Evolutionary conservation across 2,797 vertebrate species (phyloP), one percentile per base, ranked within the genome.

Genomic region (Xenopus petersii): DNA sequence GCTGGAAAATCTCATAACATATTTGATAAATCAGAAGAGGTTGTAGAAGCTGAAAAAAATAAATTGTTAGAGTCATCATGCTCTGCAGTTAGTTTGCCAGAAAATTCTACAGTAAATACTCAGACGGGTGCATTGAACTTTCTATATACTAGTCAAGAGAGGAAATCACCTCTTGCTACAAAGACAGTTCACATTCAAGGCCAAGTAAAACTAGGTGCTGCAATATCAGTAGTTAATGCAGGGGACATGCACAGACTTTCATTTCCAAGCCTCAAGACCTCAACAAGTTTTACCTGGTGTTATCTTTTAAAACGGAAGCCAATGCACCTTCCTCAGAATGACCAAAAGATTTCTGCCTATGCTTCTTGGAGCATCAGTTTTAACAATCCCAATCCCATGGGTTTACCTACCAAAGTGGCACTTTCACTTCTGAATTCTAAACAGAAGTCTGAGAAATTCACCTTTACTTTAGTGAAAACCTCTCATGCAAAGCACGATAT

Each of bases 251-350:
- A 95, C 70, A 93, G 91, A 0, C 80, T 93, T 62, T 93, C 95
- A 3, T 98, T 98, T 80, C 95, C 96, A 58, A 98, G 96, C 84
- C 91, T 99, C 77, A 99, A 98, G 86, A 99, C 97, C 0, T 84
- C 95, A 30, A 99, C 98, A 0, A 97, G 91, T 62, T 97, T 96
- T 75, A 98, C 97, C 0, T 99, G 98, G 98, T 99, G 98, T 91
- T 99, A 95, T 55, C 85, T 99, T 56, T 90, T 94, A 86, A 96
- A 94, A 87, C 94, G 94, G 80, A 98, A 93, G 83, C 89, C 95
- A 0, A 81, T 97, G 26, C 96, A 96, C 51, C 77, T 94, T 75
- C 91, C 88, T 30, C 98, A 99, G 83, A 92, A 82, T 0, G 95
- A 97, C 87, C 92, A 94, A 82, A 98, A 94, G 82, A 94, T 89